Percentiles rank a stretch among this genome's conserved stretches.
Evolutionary conservation across 2,113 vertebrate species (phyloP).

Genomic region (Sylvia atricapilla): DNA sequence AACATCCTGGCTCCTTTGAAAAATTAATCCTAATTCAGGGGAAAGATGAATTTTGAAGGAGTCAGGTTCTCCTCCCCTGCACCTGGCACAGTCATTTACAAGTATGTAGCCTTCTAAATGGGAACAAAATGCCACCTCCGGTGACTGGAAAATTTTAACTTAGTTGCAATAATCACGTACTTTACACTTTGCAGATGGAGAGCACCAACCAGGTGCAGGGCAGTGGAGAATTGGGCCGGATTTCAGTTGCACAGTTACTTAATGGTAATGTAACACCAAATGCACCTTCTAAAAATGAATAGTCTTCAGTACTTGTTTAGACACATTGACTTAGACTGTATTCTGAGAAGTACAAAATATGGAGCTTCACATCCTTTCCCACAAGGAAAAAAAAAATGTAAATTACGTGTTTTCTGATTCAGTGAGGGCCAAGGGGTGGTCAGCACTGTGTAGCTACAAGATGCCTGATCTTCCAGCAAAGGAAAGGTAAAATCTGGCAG

Average conservation of each 20-base stretch:
- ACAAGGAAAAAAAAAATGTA: neutral
- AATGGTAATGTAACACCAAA: neutral
- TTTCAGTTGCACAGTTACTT: neutral
- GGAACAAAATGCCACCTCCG: neutral
- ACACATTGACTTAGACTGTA: neutral
- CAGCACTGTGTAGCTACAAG: neutral
- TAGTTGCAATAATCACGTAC: slow-evolving; percentile 25
- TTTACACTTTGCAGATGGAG: neutral
- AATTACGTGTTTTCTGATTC: neutral
- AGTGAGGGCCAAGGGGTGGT: accelerated
- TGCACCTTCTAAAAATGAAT: neutral
- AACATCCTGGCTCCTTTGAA: neutral
- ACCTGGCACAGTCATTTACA: slow-evolving; percentile 41
- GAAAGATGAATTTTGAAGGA: neutral
- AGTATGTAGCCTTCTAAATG: neutral
- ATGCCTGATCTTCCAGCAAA: neutral
- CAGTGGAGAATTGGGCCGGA: neutral
- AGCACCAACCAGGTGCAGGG: slow-evolving; percentile 13
- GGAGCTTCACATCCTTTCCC: neutral
- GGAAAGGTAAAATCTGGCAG: neutral
- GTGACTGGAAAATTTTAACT: slow-evolving; percentile 18
- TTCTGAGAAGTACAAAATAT: neutral
- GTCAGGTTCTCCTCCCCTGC: neutral
- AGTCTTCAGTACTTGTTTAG: neutral
- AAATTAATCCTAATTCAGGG: slow-evolving; percentile 1